Percentiles rank a stretch among this genome's conserved stretches.
Conservation (phyloP, 2,797 vertebrate species). For the Falco novaeseelandiae region DNA sequence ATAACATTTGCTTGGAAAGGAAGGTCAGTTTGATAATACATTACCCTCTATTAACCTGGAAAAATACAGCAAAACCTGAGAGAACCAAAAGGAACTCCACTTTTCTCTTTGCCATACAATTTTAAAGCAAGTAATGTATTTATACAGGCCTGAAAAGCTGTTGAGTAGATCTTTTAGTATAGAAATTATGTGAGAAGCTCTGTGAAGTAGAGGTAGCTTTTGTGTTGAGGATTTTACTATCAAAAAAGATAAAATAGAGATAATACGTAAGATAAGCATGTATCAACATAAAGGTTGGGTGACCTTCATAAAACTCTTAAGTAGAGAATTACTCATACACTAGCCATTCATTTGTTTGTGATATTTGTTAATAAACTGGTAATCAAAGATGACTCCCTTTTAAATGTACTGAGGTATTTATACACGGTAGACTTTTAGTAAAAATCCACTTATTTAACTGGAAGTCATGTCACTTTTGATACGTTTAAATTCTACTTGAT, state of each 20-base stretch:
- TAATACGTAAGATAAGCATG: background rate
- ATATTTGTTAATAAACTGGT: background rate
- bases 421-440: background rate
- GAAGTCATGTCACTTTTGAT: background rate
- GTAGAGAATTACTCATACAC: background rate
- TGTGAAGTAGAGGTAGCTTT: background rate
- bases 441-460: background rate
- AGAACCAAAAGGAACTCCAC: background rate
- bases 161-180: background rate
- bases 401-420: background rate
- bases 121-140: background rate
- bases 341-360: background rate
- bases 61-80: constrained; percentile 39
- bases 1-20: constrained; percentile 61
- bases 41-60: constrained; percentile 62
- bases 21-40: constrained; percentile 64
- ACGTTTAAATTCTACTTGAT: background rate
- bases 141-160: background rate
- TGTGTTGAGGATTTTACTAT: background rate
- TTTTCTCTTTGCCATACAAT: background rate
- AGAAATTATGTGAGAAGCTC: background rate
- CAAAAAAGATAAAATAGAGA: background rate
- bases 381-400: background rate
- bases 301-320: background rate
- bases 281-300: background rate